phyloP scores from a whole-genome alignment of 2,113 vertebrate species.

The Pachypanchax playfairii region DNA sequence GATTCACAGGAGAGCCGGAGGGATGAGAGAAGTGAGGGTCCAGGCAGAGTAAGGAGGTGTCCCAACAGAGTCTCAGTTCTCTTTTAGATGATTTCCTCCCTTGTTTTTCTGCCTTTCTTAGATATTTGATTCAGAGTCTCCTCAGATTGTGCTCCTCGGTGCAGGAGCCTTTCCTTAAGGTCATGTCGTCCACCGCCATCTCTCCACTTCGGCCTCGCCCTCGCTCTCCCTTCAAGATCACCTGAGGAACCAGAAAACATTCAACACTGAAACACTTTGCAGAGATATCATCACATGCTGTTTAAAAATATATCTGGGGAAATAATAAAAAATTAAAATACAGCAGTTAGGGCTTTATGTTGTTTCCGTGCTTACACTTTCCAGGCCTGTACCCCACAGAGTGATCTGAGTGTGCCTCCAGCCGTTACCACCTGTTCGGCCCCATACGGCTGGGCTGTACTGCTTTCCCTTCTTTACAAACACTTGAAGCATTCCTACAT shows the following conservation, averaged over 20 bases:
- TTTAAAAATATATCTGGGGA: no score
- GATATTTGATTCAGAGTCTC: constrained; percentile 67
- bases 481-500: constrained; percentile 89
- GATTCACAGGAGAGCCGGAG: constrained; percentile 20
- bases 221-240: constrained; percentile 93
- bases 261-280: no score
- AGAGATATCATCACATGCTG: no score
- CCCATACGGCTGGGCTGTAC: constrained; percentile 89
- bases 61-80: constrained; percentile 66
- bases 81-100: constrained; percentile 57
- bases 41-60: constrained; percentile 47
- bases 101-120: constrained; percentile 25
- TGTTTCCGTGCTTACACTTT: constrained; percentile 89
- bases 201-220: constrained; percentile 84
- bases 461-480: constrained; percentile 85
- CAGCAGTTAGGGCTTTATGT: no score
- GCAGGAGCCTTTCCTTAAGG: constrained; percentile 88
- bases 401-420: constrained; percentile 92
- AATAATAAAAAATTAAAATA: no score
- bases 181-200: constrained; percentile 92
- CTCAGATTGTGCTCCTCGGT: constrained; percentile 81
- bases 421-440: constrained; percentile 86
- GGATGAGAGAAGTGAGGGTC: constrained; percentile 6
- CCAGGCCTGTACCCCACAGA: constrained; percentile 82
- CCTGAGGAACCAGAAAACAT: constrained; percentile 72